Evolutionary conservation across 2,888 invertebrate species (phyloP).

Genomic region (Amiota minor): DNA sequence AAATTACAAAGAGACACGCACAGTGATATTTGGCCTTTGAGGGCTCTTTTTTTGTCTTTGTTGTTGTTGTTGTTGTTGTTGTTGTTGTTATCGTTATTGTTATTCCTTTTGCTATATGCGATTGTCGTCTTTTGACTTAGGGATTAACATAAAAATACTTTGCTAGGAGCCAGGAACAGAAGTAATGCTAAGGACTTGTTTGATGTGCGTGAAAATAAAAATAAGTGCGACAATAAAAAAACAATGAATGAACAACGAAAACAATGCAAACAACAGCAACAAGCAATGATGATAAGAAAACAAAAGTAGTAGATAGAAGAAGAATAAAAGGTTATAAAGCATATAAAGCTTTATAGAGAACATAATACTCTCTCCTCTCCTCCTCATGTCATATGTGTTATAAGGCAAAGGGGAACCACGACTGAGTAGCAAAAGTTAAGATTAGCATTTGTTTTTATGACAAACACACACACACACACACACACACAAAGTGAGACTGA

Average conservation of each 20-base stretch:
- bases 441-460: slow-evolving; percentile 53
- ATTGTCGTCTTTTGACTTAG: neutral
- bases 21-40: too few species aligned
- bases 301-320: neutral
- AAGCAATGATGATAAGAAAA: neutral
- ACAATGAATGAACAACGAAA: slow-evolving; percentile 37
- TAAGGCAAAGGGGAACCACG: too few species aligned
- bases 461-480: slow-evolving; percentile 11
- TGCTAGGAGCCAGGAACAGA: neutral
- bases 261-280: neutral
- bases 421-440: slow-evolving; percentile 6
- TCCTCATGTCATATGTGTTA: too few species aligned
- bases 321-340: neutral
- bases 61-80: neutral
- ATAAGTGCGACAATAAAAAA: slow-evolving; percentile 63
- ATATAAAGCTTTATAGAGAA: neutral
- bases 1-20: too few species aligned
- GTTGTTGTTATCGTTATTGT: neutral
- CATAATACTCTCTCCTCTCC: neutral
- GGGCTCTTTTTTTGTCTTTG: neutral
- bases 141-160: slow-evolving; percentile 17
- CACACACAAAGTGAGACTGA: slow-evolving; percentile 24
- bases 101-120: slow-evolving; percentile 6
- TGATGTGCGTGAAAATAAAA: slow-evolving; percentile 51
- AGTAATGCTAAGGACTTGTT: slow-evolving; percentile 20